A percentile compares a stretch with the other conserved stretches of the same genome.
Conservation (phyloP, 1,140 invertebrate genomes). For the Drosophila triauraria region DNA sequence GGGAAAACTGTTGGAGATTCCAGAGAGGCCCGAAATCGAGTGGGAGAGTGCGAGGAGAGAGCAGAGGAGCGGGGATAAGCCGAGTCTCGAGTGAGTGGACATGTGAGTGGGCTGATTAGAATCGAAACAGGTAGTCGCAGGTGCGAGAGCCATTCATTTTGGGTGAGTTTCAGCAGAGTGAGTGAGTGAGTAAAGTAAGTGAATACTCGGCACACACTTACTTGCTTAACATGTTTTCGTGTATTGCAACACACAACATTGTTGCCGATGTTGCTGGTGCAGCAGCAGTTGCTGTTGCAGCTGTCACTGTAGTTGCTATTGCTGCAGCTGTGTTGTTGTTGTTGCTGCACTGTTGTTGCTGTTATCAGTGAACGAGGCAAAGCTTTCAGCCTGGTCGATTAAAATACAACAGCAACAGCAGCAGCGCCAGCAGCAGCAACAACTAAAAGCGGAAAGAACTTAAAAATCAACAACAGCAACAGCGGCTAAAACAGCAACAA, state of each 20-base stretch:
- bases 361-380: slow-evolving; percentile 52
- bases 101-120: slow-evolving; percentile 70
- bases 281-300: slow-evolving; percentile 1
- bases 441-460: slow-evolving; percentile 41
- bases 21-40: slow-evolving; percentile 36
- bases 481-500: slow-evolving; percentile 9
- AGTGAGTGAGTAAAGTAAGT: slow-evolving; percentile 18
- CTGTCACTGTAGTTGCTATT: slow-evolving; percentile 3
- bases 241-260: slow-evolving; percentile 18
- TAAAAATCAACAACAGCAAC: slow-evolving; percentile 22
- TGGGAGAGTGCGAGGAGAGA: not conserved
- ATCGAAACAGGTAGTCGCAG: slow-evolving; percentile 77
- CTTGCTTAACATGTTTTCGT: slow-evolving; percentile 34
- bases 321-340: not conserved
- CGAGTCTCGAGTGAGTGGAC: slow-evolving; percentile 21
- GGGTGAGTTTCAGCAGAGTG: slow-evolving; percentile 6
- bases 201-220: slow-evolving; percentile 11
- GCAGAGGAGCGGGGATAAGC: not conserved
- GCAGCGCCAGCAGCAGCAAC: slow-evolving; percentile 5
- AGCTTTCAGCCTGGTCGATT: slow-evolving; percentile 39
- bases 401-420: slow-evolving; percentile 17
- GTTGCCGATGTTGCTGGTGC: slow-evolving; percentile 11
- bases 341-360: slow-evolving; percentile 15
- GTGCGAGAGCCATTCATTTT: slow-evolving; percentile 44
- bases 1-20: slow-evolving; percentile 74